Evolutionary conservation across 2,888 invertebrate genomes (phyloP), one percentile per base, ranked within the genome.

Genomic region (Gnatocerus cornutus): DNA sequence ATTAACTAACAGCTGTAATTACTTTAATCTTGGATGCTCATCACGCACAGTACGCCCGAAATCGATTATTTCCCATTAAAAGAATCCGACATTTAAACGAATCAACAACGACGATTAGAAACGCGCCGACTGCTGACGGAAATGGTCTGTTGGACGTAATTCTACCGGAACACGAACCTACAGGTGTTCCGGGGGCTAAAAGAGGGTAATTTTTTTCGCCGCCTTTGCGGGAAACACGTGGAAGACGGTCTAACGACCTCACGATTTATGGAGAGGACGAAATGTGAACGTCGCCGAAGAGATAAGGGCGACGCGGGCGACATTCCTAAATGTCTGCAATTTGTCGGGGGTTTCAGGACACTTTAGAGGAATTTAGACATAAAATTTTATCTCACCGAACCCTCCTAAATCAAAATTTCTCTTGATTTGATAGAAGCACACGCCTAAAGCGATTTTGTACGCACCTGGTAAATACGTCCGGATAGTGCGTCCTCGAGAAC

Each of bases 401-500:
- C n/a, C n/a, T n/a, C n/a, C n/a, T n/a, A n/a, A n/a, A n/a, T n/a
- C n/a, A n/a, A n/a, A n/a, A n/a, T n/a, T n/a, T n/a, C n/a, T n/a
- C n/a, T n/a, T n/a, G n/a, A n/a, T n/a, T n/a, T n/a, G n/a, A n/a
- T 21, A 21, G 33, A 33, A 33, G 7, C n/a, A 4, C 7, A 33
- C n/a, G n/a, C n/a, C n/a, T 33, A 33, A 33, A 33, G 2, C 33
- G 1, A 33, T n/a, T 4, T n/a, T 33, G 2, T n/a, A 27, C 87
- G 86, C 81, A 95, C 96, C 96, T 93, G 45, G 98, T 98, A 86
- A 98, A 98, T 1, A 98, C 98, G 85, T 98, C 98, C 33, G 98
- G 98, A 84, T 98, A 98, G 85, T 98, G 98, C 9, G 98, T 98
- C 82, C 97, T 92, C 1, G 97, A 94, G 86, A 98, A 98, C 0